These are phyloP conservation scores for Zaprionus inermis DNA, from an alignment of 1,140 invertebrate genomes.

Conservation along the genomic window DNA sequence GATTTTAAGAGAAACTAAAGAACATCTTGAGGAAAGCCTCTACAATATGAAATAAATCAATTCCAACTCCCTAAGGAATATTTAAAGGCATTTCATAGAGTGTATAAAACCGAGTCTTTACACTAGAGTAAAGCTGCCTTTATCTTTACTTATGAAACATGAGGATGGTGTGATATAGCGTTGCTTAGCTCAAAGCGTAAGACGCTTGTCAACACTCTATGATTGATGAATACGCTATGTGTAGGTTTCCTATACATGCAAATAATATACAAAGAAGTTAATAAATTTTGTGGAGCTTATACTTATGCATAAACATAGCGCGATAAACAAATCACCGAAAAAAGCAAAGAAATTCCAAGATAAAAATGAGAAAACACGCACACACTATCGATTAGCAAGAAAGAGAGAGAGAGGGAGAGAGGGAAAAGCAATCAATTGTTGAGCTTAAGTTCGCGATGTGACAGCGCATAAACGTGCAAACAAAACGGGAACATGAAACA, in stretches of 20 bases:
- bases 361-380: not conserved
- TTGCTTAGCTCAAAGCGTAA: not conserved
- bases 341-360: not conserved
- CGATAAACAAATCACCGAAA: slow-evolving; percentile 1
- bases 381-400: not conserved
- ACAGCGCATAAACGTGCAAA: slow-evolving; percentile 25
- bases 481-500: slow-evolving; percentile 33
- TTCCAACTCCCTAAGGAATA: no score
- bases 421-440: slow-evolving; percentile 6
- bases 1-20: no score
- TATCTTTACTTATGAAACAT: no score
- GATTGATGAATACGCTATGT: not conserved
- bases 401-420: not conserved
- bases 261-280: not conserved
- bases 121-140: no score
- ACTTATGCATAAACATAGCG: slow-evolving; percentile 4
- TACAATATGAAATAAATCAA: no score
- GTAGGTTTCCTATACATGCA: not conserved
- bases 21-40: no score
- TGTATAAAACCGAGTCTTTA: no score
- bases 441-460: slow-evolving; percentile 20
- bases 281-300: slow-evolving; percentile 2
- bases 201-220: not conserved
- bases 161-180: no score
- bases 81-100: no score